Conservation (phyloP, 1,140 invertebrate genomes). For the Drosophila watanabei region DNA sequence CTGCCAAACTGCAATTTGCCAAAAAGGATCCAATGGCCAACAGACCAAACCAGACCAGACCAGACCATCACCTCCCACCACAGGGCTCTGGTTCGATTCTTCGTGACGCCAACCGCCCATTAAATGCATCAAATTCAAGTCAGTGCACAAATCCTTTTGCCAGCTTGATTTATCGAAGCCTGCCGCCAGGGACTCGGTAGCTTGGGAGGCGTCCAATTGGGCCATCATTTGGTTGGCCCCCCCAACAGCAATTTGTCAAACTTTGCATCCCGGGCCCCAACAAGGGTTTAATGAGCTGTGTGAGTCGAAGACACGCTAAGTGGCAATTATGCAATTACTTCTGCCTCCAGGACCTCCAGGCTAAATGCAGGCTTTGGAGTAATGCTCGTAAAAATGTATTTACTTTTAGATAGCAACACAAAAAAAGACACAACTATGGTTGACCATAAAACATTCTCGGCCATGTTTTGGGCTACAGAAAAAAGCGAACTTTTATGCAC, state of each 20-base stretch:
- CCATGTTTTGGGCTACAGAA: slow-evolving; percentile 2
- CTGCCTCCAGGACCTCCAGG: slow-evolving; percentile 1
- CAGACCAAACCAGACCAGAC: neutral
- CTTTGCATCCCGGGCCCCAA: slow-evolving; percentile 36
- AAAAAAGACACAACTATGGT: neutral
- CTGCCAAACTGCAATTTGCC: slow-evolving; percentile 56
- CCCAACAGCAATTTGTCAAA: slow-evolving; percentile 46
- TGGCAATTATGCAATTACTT: slow-evolving; percentile 48
- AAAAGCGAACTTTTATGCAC: slow-evolving; percentile 22
- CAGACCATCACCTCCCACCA: neutral
- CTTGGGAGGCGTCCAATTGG: slow-evolving; percentile 29
- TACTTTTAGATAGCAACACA: neutral
- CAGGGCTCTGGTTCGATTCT: neutral
- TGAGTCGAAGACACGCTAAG: slow-evolving; percentile 44
- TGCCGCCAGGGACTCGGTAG: slow-evolving; percentile 10
- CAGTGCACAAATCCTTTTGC: slow-evolving; percentile 42
- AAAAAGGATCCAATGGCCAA: slow-evolving; percentile 10
- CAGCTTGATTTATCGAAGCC: slow-evolving; percentile 50
- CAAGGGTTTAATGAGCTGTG: slow-evolving; percentile 52
- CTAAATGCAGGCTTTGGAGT: neutral
- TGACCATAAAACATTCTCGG: slow-evolving; percentile 19
- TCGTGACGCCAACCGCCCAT: slow-evolving; percentile 34
- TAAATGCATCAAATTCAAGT: slow-evolving; percentile 46
- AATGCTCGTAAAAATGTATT: slow-evolving; percentile 21
- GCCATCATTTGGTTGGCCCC: slow-evolving; percentile 20